Evolutionary conservation across 1,140 invertebrate genomes (phyloP).

Genomic region (Drosophila watanabei): DNA sequence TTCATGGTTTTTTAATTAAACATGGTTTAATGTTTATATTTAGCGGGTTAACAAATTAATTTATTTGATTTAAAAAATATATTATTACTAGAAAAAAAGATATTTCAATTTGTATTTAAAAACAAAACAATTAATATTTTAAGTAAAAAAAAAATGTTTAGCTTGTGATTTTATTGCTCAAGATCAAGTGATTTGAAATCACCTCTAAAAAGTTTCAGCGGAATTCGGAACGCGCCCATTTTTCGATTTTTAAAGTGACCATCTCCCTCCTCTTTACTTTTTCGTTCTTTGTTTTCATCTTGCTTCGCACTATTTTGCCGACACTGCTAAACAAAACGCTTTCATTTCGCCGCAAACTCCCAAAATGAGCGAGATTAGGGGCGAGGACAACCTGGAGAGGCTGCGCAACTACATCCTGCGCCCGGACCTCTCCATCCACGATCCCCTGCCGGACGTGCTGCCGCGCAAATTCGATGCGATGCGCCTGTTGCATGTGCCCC

Average conservation of each 20-base stretch:
- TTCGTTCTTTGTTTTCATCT: constrained; percentile 12
- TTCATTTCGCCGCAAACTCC: not conserved
- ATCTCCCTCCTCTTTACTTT: not conserved
- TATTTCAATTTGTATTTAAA: too few relatives aligned
- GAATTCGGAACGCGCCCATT: not conserved
- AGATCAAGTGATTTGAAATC: not conserved
- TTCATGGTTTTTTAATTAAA: not conserved
- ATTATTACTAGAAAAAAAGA: too few relatives aligned
- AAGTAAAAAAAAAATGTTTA: not conserved
- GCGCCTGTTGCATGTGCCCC: constrained; percentile 73
- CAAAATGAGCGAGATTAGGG: constrained; percentile 52
- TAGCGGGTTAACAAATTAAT: too few relatives aligned
- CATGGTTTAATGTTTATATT: not conserved
- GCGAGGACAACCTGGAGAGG: constrained; percentile 65
- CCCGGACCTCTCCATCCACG: constrained; percentile 74
- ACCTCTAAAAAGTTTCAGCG: not conserved
- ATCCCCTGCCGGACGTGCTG: constrained; percentile 74
- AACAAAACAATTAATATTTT: not conserved
- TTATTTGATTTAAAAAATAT: too few relatives aligned
- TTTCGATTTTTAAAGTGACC: constrained; percentile 15
- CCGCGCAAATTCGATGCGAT: constrained; percentile 68
- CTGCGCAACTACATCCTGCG: constrained; percentile 73
- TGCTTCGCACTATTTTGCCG: constrained; percentile 9
- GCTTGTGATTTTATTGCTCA: not conserved
- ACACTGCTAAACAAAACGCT: constrained; percentile 12